Percentiles rank a stretch among this genome's conserved stretches.
These are phyloP conservation scores for Phortica variegata DNA, from an alignment of 1,140 invertebrate genomes.

Conservation along the genomic window DNA sequence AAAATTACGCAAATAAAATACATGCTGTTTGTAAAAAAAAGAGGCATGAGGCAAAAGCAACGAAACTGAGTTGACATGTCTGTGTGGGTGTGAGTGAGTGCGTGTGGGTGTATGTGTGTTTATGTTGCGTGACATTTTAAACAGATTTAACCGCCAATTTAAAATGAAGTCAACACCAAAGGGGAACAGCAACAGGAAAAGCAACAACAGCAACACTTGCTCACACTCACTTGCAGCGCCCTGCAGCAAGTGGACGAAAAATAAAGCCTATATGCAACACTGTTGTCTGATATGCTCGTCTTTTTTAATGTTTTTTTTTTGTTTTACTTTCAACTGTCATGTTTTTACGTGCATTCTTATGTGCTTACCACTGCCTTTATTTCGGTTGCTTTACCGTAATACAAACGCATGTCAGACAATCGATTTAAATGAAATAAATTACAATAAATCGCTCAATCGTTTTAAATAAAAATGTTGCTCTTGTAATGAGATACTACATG, in stretches of 20 bases:
- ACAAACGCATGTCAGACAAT: slow-evolving; percentile 36
- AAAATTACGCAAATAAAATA: slow-evolving; percentile 16
- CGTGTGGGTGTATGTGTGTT: slow-evolving; percentile 33
- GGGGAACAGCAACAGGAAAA: background rate
- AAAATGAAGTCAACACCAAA: slow-evolving; percentile 52
- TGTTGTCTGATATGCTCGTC: slow-evolving; percentile 14
- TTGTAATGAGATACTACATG: slow-evolving; percentile 41
- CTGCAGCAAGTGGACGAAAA: slow-evolving; percentile 1
- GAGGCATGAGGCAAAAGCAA: too few relatives aligned
- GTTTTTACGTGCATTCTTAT: slow-evolving; percentile 12
- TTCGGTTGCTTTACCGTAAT: slow-evolving; percentile 1
- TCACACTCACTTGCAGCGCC: background rate
- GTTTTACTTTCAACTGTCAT: slow-evolving; percentile 9
- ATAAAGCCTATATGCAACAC: too few relatives aligned
- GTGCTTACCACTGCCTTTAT: background rate
- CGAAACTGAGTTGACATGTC: slow-evolving; percentile 20
- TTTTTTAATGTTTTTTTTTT: slow-evolving; percentile 9
- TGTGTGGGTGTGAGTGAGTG: slow-evolving; percentile 1
- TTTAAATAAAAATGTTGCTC: slow-evolving; percentile 44
- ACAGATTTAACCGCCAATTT: slow-evolving; percentile 56
- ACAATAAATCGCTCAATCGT: slow-evolving; percentile 49
- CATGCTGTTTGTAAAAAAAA: background rate
- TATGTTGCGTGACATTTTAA: slow-evolving; percentile 53
- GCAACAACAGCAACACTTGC: background rate
- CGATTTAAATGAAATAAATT: slow-evolving; percentile 55